phyloP scores from a whole-genome alignment of 1,140 invertebrate species.

The Drosophila insularis region DNA sequence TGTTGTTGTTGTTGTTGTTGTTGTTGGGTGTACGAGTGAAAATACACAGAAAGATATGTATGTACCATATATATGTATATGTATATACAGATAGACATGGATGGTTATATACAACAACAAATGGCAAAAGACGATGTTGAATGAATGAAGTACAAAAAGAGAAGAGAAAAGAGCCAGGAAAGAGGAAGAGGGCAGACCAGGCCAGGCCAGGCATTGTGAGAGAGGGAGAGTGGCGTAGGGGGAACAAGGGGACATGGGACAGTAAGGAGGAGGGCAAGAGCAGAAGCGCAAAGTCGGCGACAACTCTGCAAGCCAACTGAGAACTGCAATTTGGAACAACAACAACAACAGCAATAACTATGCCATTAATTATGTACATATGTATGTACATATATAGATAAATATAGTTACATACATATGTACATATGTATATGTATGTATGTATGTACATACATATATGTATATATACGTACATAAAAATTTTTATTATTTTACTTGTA shows the following conservation, averaged over 20 bases:
- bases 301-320: constrained; percentile 11
- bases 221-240: neutral
- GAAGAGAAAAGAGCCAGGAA: neutral
- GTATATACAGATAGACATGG: constrained; percentile 23
- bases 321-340: constrained; percentile 49
- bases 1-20: constrained; percentile 12
- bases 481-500: neutral
- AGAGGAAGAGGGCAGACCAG: neutral
- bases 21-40: constrained; percentile 47
- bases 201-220: constrained; percentile 2
- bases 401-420: too few relatives aligned
- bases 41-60: constrained; percentile 28
- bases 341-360: neutral
- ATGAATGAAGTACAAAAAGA: constrained; percentile 34
- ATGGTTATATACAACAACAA: constrained; percentile 57
- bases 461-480: constrained; percentile 16
- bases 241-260: too few relatives aligned
- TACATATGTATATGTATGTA: neutral
- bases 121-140: constrained; percentile 43
- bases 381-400: neutral
- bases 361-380: constrained; percentile 5
- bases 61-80: neutral
- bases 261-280: neutral
- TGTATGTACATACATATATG: constrained; percentile 29
- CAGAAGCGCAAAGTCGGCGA: constrained; percentile 4